These are phyloP conservation scores for Aegithalos caudatus DNA, from an alignment of 2,113 vertebrate species.

Conservation along the genomic window DNA sequence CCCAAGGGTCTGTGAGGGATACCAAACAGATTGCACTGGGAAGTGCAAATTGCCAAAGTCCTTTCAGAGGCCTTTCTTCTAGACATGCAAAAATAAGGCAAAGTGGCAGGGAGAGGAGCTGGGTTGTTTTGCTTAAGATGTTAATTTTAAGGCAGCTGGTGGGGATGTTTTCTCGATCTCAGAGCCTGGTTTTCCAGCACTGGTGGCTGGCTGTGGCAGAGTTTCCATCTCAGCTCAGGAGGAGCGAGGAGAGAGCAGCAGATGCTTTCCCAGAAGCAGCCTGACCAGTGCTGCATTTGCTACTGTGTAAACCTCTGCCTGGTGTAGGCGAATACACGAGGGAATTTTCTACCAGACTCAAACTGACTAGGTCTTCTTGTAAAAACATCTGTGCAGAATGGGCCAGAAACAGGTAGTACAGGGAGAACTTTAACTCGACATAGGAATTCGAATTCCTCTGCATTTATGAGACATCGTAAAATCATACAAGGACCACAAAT, in stretches of 20 bases:
- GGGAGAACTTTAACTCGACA: not conserved
- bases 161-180: not conserved
- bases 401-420: not conserved
- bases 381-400: not conserved
- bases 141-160: not conserved
- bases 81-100: not conserved
- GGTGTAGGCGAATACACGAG: not conserved
- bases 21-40: rapidly evolving
- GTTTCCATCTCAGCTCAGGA: not conserved
- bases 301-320: not conserved
- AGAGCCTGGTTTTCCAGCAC: not conserved
- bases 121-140: not conserved
- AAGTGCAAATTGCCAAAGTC: not conserved
- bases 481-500: not conserved
- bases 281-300: not conserved
- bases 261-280: not conserved
- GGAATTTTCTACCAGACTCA: not conserved
- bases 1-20: rapidly evolving
- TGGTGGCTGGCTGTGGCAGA: not conserved
- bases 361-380: not conserved
- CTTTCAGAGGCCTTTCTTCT: not conserved
- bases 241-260: not conserved
- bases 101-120: not conserved
- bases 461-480: not conserved
- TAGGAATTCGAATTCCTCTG: not conserved